Evolutionary conservation across 2,888 invertebrate genomes (phyloP).

Genomic region (Theristus sp.): DNA sequence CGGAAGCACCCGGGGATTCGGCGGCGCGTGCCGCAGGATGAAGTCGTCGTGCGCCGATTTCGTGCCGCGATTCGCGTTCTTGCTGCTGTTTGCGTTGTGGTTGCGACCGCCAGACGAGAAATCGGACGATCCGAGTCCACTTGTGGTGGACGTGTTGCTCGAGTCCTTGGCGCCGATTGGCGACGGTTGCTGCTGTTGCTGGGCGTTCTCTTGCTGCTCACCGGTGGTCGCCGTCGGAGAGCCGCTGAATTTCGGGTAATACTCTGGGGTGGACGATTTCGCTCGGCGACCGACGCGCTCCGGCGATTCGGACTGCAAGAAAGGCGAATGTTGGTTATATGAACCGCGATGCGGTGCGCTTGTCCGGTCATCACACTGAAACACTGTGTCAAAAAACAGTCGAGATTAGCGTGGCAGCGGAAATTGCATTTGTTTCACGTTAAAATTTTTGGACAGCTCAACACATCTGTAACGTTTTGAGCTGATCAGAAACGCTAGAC

Average conservation of each 20-base stretch:
- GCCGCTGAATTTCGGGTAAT: not conserved
- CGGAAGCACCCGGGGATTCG: too few relatives aligned
- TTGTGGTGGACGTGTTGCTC: not conserved
- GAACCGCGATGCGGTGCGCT: not conserved
- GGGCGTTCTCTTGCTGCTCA: not conserved
- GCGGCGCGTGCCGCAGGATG: too few relatives aligned
- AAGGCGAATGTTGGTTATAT: not conserved
- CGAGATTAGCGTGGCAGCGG: too few relatives aligned
- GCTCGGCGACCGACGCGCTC: not conserved
- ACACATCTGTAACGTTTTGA: too few relatives aligned
- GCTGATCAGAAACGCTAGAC: too few relatives aligned
- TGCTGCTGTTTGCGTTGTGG: not conserved
- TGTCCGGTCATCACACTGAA: too few relatives aligned
- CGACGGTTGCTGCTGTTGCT: not conserved
- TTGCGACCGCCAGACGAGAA: not conserved
- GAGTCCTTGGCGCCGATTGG: not conserved
- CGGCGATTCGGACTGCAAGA: not conserved
- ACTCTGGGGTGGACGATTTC: not conserved
- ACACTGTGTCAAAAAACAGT: too few relatives aligned
- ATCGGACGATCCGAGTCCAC: not conserved
- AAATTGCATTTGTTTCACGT: too few relatives aligned
- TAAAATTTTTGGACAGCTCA: too few relatives aligned
- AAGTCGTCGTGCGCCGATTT: too few relatives aligned
- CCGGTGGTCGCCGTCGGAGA: too few relatives aligned
- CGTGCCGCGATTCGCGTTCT: not conserved